Evolutionary conservation across 2,113 vertebrate genomes (phyloP), one percentile per base, ranked within the genome.

Genomic region (Nesogale talazaci): DNA sequence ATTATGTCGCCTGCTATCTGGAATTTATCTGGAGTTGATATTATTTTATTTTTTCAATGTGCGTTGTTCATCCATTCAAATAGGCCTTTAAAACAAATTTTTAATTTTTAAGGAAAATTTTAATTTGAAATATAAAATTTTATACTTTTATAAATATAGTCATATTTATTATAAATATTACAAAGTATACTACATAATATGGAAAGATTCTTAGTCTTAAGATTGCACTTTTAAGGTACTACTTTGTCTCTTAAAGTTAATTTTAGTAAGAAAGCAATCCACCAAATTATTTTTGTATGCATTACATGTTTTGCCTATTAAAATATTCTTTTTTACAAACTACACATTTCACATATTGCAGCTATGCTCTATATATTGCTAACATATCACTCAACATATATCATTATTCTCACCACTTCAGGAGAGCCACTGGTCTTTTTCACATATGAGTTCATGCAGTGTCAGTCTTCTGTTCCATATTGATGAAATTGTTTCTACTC

Each of bases 241-340:
- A 78, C 87, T 89, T 90, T 84, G 84, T 81, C 46, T 87, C 72
- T 86, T 74, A 29, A 94, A 93, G 92, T 95, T 63, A 96, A 94
- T 72, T 86, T 88, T 88, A 94, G 85, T 83, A 61, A 61, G 17
- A 61, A 52, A 52, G 46, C 14, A 52, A 52, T 52, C 10, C 46
- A 52, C 46, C 14, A 12, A 52, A 52, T 12, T 52, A 46, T 52
- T 52, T 52, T 52, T 52, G 10, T 52, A 52, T 12, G 14, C 14
- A 52, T 52, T 52, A 52, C 46, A 6, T 52, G 14, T 52, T 52
- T 52, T 5, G 46, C 46, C 46, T 52, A 52, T 52, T 52, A 52
- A n/a, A n/a, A n/a, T 52, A 52, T 9, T 52, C 46, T 52, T 52
- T 52, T 52, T 52, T 52, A 10, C 46, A 10, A 12, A 52, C 14